Base-by-base conservation (phyloP, 2,797 vertebrate species). In the Enteromius treurensis region DNA sequence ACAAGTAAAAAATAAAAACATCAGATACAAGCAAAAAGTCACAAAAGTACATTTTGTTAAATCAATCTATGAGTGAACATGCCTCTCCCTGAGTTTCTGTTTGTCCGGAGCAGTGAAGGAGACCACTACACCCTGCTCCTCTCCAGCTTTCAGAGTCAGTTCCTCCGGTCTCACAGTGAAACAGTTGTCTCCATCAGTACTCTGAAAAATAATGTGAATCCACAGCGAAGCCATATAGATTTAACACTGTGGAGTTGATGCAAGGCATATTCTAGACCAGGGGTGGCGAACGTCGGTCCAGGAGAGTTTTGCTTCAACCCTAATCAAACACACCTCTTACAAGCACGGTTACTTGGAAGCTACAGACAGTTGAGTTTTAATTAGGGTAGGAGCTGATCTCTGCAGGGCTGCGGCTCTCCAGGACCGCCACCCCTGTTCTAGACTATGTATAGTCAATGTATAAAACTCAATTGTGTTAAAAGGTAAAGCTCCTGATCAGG, bases 91-190 rank as follows among this genome's bases (percentile, higher is more conserved):
- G 88, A 37, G 85, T 86, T 82, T 73, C 9, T 82, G 91, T 77
- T 80, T 3, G 5, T 82, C 90, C 82, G 93, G 92, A 23, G 97
- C 94, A 87, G 90, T 93, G 92, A 97, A 99, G 10, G 92, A 92
- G 71, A 99, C 89, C 32, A 86, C 84, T 34, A 98, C 90, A 85
- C 91, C 86, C 78, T 85, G 90, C 81, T 98, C 96, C 90, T 98
- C 96, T 89, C 94, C 96, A 68, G 95, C 94, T 88, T 82, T 90
- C 80, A 99, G 94, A 11, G 92, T 91, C 2, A 99, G 92, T 84
- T 95, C 92, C 15, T 95, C 92, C 45, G 98, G 97, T 5, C 94
- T 92, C 84, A 97, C 96, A 67, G 92, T 93, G 91, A 99, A 98
- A 88, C 91, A 90, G 84, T 88, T 90, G 34, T 94, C 94, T 75